phyloP scores from a whole-genome alignment of 2,888 invertebrate genomes.

The Synanthedon formicaeformis region DNA sequence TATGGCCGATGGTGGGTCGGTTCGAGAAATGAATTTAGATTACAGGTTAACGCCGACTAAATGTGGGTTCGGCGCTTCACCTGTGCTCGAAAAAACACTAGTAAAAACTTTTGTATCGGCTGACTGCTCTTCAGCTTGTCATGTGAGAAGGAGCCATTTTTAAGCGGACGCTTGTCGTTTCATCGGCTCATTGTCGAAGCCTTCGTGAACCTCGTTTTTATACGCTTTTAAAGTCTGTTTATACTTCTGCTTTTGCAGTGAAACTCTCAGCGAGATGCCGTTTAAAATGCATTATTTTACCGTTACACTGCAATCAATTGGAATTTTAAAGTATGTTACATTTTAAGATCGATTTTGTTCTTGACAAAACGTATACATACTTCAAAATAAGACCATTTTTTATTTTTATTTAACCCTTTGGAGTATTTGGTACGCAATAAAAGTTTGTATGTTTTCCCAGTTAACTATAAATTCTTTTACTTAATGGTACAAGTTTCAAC shows the following conservation, averaged over 20 bases:
- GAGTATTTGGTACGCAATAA: too few species aligned
- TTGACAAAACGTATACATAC: not conserved
- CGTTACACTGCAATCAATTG: too few species aligned
- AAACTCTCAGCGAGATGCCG: not conserved
- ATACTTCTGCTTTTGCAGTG: not conserved
- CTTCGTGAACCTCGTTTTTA: conserved; percentile 17
- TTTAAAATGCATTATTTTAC: not conserved
- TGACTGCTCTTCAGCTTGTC: conserved; percentile 24
- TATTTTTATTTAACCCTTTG: too few species aligned
- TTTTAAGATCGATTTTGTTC: not conserved
- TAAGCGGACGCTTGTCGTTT: conserved; percentile 33
- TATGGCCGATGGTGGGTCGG: conserved; percentile 60
- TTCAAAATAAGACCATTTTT: too few species aligned
- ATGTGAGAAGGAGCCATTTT: conserved; percentile 27
- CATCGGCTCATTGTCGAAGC: conserved; percentile 38
- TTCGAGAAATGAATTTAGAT: conserved; percentile 71
- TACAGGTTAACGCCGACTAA: conserved; percentile 69
- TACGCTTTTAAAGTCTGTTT: not conserved
- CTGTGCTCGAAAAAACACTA: conserved; percentile 55
- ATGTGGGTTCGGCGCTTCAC: conserved; percentile 62
- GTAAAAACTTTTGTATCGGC: conserved; percentile 29
- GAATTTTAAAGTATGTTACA: not conserved
- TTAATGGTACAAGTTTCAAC: too few species aligned
- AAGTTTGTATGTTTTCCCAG: too few species aligned
- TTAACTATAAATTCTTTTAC: too few species aligned